A percentile compares a stretch with the other conserved stretches of the same genome.
phyloP scores from a whole-genome alignment of 2,113 vertebrate genomes.

The Corythornis cristatus region DNA sequence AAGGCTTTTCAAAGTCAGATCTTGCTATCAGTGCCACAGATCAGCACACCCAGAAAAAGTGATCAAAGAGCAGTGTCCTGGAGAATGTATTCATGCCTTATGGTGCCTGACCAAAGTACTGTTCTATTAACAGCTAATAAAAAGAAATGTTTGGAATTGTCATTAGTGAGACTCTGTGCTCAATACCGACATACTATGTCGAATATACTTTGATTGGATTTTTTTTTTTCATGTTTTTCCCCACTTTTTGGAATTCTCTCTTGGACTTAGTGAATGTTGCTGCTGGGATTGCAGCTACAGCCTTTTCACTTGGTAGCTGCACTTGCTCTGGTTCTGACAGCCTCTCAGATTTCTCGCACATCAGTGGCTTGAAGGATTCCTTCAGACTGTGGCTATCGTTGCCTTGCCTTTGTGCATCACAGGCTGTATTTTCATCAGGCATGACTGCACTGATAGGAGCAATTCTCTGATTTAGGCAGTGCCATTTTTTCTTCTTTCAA shows the following conservation, averaged over 20 bases:
- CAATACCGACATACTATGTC: not conserved
- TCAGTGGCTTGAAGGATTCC: not conserved
- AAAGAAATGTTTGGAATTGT: not conserved
- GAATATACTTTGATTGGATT: not conserved
- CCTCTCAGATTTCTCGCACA: not conserved
- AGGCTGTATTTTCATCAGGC: not conserved
- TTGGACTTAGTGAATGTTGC: not conserved
- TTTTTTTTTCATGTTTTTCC: no score
- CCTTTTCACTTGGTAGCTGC: not conserved
- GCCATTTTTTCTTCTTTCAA: not conserved
- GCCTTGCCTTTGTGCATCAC: not conserved
- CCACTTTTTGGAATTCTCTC: not conserved
- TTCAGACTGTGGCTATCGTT: not conserved
- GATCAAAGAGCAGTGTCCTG: not conserved
- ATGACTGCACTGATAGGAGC: not conserved
- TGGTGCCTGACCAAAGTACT: not conserved
- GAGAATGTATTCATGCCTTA: not conserved
- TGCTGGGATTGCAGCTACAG: not conserved
- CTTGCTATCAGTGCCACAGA: not conserved
- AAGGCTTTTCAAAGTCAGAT: not conserved
- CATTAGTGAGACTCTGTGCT: not conserved
- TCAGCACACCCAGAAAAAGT: not conserved
- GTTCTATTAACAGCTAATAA: not conserved
- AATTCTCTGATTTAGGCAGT: not conserved
- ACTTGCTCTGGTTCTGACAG: not conserved